Evolutionary conservation across 2,113 vertebrate species (phyloP), one percentile per base, ranked within the genome.

Genomic region (Lates calcarifer): DNA sequence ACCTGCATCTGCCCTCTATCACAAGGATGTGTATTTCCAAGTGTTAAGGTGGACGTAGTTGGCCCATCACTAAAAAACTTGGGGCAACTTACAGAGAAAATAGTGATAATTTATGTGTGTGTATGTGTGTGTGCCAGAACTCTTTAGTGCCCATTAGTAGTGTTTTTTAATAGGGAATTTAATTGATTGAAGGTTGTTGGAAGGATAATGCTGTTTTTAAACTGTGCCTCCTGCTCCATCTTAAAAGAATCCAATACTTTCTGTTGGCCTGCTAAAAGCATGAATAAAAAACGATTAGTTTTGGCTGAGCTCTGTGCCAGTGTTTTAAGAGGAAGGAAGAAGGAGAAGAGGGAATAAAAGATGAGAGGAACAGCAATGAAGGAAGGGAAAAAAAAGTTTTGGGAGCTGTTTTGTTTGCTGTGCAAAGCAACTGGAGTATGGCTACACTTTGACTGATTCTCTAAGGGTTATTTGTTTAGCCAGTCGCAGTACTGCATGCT

Each of bases 121-220:
- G 39, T 41, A 10, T 66, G 64, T 67, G 69, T 71, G 73, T 61
- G 57, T 74, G 76, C 75, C 74, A 81, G 66, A 81, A 67, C 69
- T 88, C 83, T 89, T 91, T 82, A 86, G 81, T 57, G 72, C 31
- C 83, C 84, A 92, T 92, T 93, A 93, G 82, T 49, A 41, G 74
- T 64, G 35, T 55, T 20, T 70, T 74, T 61, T 67, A 84, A 88
- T 80, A 70, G 77, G 37, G 64, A 89, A 89, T 86, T 41, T 92
- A 92, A 94, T 87, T 86, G 88, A 90, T 81, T 82, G 90, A 93
- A 92, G 91, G 91, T 92, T 89, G 88, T 91, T 91, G 82, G 82
- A 93, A 92, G 92, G 89, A 89, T 86, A 90, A 83, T 83, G 86
- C 82, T 75, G 75, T 89, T 87, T 87, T 89, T 90, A 85, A 90